These are phyloP conservation scores for Glareola pratincola DNA, from an alignment of 2,113 vertebrate genomes.

Conservation along the genomic window DNA sequence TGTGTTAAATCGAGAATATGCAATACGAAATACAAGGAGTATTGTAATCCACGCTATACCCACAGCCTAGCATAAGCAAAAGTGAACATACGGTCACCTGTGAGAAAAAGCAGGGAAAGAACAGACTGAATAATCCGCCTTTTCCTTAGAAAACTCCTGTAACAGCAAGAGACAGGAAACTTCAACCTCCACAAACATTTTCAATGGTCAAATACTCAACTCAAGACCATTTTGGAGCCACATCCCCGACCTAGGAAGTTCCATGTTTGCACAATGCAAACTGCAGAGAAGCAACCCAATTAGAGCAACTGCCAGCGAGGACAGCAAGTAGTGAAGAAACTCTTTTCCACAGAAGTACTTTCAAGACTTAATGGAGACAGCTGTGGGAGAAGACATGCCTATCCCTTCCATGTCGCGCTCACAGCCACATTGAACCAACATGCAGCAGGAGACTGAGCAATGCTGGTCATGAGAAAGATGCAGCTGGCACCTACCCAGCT, in stretches of 20 bases:
- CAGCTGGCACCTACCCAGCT: background rate
- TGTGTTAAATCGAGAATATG: background rate
- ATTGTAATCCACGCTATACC: background rate
- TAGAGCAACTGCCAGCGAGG: background rate
- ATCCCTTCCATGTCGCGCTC: background rate
- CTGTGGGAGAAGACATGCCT: background rate
- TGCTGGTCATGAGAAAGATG: background rate
- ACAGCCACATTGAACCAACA: background rate
- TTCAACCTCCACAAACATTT: background rate
- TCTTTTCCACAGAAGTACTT: background rate
- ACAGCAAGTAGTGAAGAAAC: background rate
- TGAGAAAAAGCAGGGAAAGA: background rate
- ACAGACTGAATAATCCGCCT: background rate
- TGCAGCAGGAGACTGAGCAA: background rate
- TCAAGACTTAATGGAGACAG: background rate
- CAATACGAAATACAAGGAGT: background rate
- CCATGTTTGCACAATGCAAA: background rate
- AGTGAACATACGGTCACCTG: background rate
- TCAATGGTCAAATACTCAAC: background rate
- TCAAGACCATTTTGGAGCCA: background rate
- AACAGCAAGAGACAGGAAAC: background rate
- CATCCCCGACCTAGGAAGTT: background rate
- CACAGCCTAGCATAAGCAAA: background rate
- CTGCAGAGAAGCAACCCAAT: background rate
- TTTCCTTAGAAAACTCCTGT: background rate